Percentiles rank a stretch among this genome's conserved stretches.
These are phyloP conservation scores for Dicranocentrus wangi DNA, from an alignment of 2,888 invertebrate genomes.

Conservation along the genomic window DNA sequence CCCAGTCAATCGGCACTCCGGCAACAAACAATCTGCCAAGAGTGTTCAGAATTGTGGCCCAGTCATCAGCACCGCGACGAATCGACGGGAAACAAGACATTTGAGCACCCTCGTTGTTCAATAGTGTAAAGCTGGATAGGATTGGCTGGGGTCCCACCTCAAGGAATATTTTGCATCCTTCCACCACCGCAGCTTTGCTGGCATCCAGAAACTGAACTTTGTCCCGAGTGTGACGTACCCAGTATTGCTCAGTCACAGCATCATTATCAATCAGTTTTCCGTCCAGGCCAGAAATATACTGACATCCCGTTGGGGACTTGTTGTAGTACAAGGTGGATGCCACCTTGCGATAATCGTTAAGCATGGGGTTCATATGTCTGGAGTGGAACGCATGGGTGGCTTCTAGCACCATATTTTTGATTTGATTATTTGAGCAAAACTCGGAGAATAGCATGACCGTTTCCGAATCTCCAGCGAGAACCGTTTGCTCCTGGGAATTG, in stretches of 20 bases:
- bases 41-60: conserved; percentile 42
- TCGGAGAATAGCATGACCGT: conserved; percentile 26
- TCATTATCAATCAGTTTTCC: conserved; percentile 45
- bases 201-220: conserved; percentile 60
- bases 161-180: conserved; percentile 47
- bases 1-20: conserved; percentile 47
- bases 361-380: conserved; percentile 59
- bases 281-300: conserved; percentile 52
- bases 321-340: conserved; percentile 13
- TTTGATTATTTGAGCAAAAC: conserved; percentile 24
- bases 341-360: conserved; percentile 41
- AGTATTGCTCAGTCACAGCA: conserved; percentile 43
- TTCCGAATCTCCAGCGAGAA: conserved; percentile 35
- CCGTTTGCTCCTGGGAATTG: conserved; percentile 51
- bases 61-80: conserved; percentile 34
- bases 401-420: conserved; percentile 45
- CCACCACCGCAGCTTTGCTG: conserved; percentile 33
- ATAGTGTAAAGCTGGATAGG: conserved; percentile 44
- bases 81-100: conserved; percentile 54
- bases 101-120: conserved; percentile 42
- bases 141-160: conserved; percentile 65
- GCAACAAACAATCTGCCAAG: conserved; percentile 46
- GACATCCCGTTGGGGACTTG: conserved; percentile 18
- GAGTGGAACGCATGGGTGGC: conserved; percentile 66
- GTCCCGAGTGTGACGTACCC: conserved; percentile 55